Evolutionary conservation across 2,797 vertebrate genomes (phyloP), one percentile per base, ranked within the genome.

Genomic region (Muscicapa striata): DNA sequence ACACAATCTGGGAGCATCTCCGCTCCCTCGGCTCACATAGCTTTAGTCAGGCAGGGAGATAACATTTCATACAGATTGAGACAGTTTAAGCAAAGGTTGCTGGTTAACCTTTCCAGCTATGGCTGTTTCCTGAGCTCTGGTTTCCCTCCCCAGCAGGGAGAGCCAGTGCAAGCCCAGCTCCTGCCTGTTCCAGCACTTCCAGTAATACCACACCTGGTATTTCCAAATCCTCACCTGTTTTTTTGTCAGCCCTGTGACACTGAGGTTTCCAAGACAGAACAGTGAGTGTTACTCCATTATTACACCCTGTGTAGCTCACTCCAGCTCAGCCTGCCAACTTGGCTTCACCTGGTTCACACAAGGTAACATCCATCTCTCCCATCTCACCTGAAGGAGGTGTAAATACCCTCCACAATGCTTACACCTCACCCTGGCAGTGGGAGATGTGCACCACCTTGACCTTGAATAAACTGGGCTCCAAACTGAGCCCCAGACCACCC

Each of bases 1-100:
- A 97, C 66, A 96, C 95, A 97, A 97, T 95, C 96, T 77, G 96
- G 95, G 97, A 94, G 96, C 95, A 96, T 96, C 96, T 95, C 79
- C 18, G 15, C 74, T 96, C 97, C 95, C 96, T 93, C 5, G 19
- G 93, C 96, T 97, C 95, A 90, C 96, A 86, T 93, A 90, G 95
- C 95, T 89, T 78, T 74, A 97, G 95, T 90, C 91, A 84, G 87
- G 97, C 95, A 94, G 94, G 92, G 92, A 96, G 97, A 94, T 97
- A 97, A 97, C 93, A 92, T 95, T 97, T 97, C 94, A 63, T 64
- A 79, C 94, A 95, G 93, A 97, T 90, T 91, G 97, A 97, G 93
- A 94, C 92, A 95, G 94, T 95, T 95, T 93, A 94, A 94, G 74
- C 89, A 94, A 97, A 97, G 96, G 91, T 94, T 95, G 66, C 75